Percentiles rank a stretch among this genome's conserved stretches.
Conservation (phyloP, 2,113 vertebrate genomes). For the Cygnus buccinator region DNA sequence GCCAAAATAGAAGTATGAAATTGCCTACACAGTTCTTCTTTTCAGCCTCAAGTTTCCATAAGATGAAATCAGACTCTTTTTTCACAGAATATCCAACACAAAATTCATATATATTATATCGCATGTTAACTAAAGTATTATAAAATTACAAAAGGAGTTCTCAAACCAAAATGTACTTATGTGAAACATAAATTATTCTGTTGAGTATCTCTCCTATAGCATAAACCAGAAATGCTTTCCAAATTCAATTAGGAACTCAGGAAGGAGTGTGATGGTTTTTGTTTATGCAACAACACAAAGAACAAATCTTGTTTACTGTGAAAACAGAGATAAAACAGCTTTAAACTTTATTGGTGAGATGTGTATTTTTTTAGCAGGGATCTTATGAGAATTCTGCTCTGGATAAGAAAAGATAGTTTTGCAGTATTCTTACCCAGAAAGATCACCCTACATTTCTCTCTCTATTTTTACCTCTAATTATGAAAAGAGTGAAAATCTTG, state of each 20-base stretch:
- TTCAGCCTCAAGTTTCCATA: not conserved
- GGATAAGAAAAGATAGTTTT: conserved; percentile 1
- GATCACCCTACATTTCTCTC: conserved; percentile 43
- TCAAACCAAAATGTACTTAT: not conserved
- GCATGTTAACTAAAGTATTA: not conserved
- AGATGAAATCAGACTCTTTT: not conserved
- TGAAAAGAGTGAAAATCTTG: not conserved
- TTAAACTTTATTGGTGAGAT: not conserved
- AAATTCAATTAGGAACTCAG: not conserved
- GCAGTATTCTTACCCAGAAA: conserved; percentile 7
- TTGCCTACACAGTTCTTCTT: not conserved
- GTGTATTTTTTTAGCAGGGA: not conserved
- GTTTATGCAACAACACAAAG: conserved; percentile 13
- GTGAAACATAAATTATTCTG: not conserved
- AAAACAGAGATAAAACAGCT: not conserved
- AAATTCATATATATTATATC: not conserved
- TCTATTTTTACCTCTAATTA: conserved; percentile 55
- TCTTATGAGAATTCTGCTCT: conserved; percentile 20
- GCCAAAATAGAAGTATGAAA: not conserved
- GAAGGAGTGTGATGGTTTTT: not conserved
- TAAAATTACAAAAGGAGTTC: not conserved
- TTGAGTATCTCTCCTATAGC: not conserved
- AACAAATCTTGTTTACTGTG: not conserved
- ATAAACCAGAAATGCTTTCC: not conserved
- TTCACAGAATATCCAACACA: not conserved